Evolutionary conservation across 2,888 invertebrate species (phyloP), one percentile per base, ranked within the genome.

Genomic region (Rutpela maculata): DNA sequence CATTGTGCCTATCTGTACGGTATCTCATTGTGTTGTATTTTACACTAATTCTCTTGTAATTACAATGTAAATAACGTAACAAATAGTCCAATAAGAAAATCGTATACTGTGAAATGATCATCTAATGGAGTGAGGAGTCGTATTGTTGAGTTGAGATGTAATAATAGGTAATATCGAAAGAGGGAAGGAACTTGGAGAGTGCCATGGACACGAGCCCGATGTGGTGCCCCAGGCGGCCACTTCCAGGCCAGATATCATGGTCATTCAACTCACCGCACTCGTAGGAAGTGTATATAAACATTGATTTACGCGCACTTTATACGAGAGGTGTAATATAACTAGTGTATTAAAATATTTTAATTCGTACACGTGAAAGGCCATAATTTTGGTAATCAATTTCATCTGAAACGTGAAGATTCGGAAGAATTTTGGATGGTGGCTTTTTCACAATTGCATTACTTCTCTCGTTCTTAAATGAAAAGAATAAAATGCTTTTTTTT

Each of bases 201-300:
- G 67, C 62, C 65, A 35, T 17, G 76, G 68, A 73, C 76, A 76
- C 73, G 76, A 73, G 76, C 76, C 76, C 60, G 43, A 57, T 56
- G 55, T 26, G 55, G 38, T 73, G 73, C 62, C 72, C 57, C 67
- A 12, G 55, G 76, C 55, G 59, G 10, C 18, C 38, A 17, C 19
- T 67, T 68, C 50, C 50, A 63, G 63, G 63, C 71, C 62, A 43
- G 19, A 26, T 17, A 35, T 35, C 57, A 63, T 72, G 76, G 76
- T 73, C 76, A 69, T 76, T 76, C 73, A 76, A 76, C 76, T 31
- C 71, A 50, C 35, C 57, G 57, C 69, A 38, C 70, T 35, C 70
- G 59, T 60, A 60, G 69, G 59, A 60, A 60, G 70, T 43, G 60
- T 70, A 43, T 17, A 70, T 35, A 69, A 69, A 69, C 69, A 19